These are phyloP conservation scores for Scleropages formosus DNA, from an alignment of 2,797 vertebrate species.

Conservation along the genomic window DNA sequence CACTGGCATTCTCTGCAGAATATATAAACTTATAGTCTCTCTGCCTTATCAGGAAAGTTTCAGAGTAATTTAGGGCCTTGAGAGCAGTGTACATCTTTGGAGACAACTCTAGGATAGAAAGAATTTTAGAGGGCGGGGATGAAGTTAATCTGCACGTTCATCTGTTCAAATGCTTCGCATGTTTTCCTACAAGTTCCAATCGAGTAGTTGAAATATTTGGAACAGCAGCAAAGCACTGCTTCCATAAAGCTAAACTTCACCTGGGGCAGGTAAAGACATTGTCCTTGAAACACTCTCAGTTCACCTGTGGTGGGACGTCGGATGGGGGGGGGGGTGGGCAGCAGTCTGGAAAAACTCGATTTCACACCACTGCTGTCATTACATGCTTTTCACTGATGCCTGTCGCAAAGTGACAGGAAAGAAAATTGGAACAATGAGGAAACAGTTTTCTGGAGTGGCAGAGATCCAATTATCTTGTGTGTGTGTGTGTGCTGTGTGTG, in stretches of 20 bases:
- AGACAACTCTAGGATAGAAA: conserved; percentile 48
- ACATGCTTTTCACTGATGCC: conserved; percentile 40
- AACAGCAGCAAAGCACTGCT: neutral
- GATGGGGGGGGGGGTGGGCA: conserved; percentile 25
- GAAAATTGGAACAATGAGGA: conserved; percentile 56
- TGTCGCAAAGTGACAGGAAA: conserved; percentile 53
- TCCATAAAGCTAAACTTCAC: neutral
- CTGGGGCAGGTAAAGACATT: no score
- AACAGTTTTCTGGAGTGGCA: conserved; percentile 49
- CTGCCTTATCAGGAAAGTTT: conserved; percentile 42
- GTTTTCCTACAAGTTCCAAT: conserved; percentile 21
- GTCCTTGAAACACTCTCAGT: no score
- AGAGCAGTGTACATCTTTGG: conserved; percentile 29
- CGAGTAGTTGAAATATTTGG: neutral
- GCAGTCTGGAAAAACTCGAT: conserved; percentile 1
- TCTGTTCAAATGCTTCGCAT: conserved; percentile 14
- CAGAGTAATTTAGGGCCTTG: conserved; percentile 34
- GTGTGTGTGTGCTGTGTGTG: conserved; percentile 27
- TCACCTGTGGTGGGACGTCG: conserved; percentile 20
- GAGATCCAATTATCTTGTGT: conserved; percentile 51
- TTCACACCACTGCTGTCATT: conserved; percentile 44
- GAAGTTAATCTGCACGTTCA: neutral
- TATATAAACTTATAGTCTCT: neutral
- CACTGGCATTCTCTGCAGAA: conserved; percentile 56
- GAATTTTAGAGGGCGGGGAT: neutral